These are phyloP conservation scores for Paelopatides confundens DNA, from an alignment of 53 echinoderm and acorn worm genomes.

Conservation along the genomic window DNA sequence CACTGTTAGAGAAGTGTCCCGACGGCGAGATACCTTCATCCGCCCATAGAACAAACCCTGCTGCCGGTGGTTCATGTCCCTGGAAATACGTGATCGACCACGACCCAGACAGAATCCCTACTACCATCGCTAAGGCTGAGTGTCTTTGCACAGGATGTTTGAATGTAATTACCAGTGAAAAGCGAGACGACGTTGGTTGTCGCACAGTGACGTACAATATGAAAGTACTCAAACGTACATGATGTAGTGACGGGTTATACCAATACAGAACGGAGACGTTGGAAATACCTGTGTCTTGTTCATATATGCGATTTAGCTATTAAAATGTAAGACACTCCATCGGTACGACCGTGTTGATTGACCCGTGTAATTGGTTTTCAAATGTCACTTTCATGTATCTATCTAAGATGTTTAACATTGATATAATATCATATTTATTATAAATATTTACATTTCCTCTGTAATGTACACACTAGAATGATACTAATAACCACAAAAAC, in stretches of 20 bases:
- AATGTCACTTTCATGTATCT: too few relatives aligned
- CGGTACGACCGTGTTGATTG: too few relatives aligned
- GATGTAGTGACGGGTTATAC: constrained; percentile 52
- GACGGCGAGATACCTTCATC: background rate
- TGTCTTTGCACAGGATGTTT: constrained; percentile 60
- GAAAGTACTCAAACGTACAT: constrained; percentile 41
- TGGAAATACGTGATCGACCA: constrained; percentile 54
- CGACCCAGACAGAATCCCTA: constrained; percentile 64
- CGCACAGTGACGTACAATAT: constrained; percentile 46
- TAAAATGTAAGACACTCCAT: too few relatives aligned
- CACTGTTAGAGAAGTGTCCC: background rate
- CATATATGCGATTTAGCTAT: constrained; percentile 9
- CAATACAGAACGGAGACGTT: constrained; percentile 27
- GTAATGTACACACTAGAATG: too few relatives aligned
- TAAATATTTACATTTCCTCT: too few relatives aligned
- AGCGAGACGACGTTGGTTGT: constrained; percentile 9
- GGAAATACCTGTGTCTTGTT: constrained; percentile 7
- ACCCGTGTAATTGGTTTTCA: too few relatives aligned
- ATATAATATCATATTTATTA: too few relatives aligned
- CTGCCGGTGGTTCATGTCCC: constrained; percentile 38
- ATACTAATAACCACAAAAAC: too few relatives aligned
- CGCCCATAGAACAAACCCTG: background rate
- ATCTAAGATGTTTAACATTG: too few relatives aligned
- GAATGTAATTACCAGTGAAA: constrained; percentile 17
- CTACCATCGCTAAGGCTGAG: constrained; percentile 37